These are phyloP conservation scores for Platichthys flesus DNA, from an alignment of 2,113 vertebrate genomes.

Conservation along the genomic window DNA sequence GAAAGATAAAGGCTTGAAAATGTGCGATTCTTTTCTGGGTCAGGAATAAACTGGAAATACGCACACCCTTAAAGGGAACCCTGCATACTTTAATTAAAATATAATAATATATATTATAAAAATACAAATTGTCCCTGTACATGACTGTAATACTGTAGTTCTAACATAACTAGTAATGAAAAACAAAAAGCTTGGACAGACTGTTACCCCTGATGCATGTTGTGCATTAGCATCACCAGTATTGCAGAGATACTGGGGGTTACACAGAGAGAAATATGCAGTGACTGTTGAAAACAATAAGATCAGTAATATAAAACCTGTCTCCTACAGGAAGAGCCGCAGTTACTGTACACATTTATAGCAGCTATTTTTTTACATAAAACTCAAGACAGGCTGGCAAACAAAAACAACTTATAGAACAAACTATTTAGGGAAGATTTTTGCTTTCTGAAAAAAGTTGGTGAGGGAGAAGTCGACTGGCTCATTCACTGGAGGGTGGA, in stretches of 20 bases:
- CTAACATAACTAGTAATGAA: conserved; percentile 8
- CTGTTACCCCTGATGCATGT: neutral
- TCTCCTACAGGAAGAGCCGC: conserved; percentile 10
- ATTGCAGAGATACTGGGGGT: neutral
- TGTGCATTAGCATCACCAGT: conserved; percentile 19
- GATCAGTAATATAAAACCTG: conserved; percentile 25
- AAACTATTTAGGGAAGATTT: conserved; percentile 55
- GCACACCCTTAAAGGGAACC: conserved; percentile 22
- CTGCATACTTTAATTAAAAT: conserved; percentile 12
- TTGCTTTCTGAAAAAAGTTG: conserved; percentile 37
- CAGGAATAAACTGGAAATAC: conserved; percentile 23
- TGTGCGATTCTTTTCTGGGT: conserved; percentile 33
- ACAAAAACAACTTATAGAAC: conserved; percentile 48
- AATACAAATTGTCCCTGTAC: conserved; percentile 36
- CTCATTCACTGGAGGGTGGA: conserved; percentile 67
- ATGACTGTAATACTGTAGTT: conserved; percentile 4
- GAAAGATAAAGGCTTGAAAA: conserved; percentile 56
- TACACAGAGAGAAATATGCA: neutral
- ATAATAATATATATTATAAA: neutral
- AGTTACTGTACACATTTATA: conserved; percentile 8
- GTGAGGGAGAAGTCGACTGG: conserved; percentile 56
- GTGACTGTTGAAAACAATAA: conserved; percentile 21
- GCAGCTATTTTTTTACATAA: conserved; percentile 26
- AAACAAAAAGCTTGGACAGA: conserved; percentile 21
- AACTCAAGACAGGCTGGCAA: conserved; percentile 22